Percentiles rank a stretch among this genome's conserved stretches.
phyloP scores from a whole-genome alignment of 2,113 vertebrate species.

The Burhinus oedicnemus region DNA sequence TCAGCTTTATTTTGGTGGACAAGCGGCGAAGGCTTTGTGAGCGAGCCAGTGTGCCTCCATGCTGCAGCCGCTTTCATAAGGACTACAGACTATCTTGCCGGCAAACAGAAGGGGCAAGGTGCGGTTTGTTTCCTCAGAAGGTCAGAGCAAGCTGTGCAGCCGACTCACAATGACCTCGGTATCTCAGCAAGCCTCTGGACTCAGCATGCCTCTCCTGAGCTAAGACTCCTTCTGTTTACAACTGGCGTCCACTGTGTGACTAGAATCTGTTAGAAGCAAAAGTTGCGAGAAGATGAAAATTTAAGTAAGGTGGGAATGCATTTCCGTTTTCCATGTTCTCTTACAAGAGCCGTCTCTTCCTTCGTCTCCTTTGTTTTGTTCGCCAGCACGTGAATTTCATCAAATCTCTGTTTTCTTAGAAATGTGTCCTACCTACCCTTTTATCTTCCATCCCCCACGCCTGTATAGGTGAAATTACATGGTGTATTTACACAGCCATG shows the following conservation, averaged over 20 bases:
- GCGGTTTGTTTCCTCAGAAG: not conserved
- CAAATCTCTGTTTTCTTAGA: not conserved
- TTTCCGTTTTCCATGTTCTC: not conserved
- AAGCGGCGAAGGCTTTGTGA: not conserved
- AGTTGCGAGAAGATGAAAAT: not conserved
- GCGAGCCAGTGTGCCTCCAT: fast-evolving
- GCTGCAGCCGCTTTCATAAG: not conserved
- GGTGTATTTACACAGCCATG: not conserved
- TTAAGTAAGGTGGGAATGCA: not conserved
- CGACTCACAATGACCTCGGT: not conserved
- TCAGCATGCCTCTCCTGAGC: not conserved
- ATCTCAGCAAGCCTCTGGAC: not conserved
- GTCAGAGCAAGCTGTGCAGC: not conserved
- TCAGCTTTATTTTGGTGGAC: not conserved
- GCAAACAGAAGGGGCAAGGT: not conserved
- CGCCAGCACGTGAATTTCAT: not conserved
- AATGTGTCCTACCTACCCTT: not conserved
- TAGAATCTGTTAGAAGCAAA: not conserved
- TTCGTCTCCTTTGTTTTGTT: not conserved
- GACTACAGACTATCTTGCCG: not conserved
- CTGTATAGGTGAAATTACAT: not conserved
- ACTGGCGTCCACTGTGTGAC: fast-evolving
- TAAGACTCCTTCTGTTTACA: not conserved
- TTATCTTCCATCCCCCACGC: not conserved
- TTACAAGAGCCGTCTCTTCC: not conserved